Conservation (phyloP, 2,113 vertebrate species). For the Dissostichus mawsoni region DNA sequence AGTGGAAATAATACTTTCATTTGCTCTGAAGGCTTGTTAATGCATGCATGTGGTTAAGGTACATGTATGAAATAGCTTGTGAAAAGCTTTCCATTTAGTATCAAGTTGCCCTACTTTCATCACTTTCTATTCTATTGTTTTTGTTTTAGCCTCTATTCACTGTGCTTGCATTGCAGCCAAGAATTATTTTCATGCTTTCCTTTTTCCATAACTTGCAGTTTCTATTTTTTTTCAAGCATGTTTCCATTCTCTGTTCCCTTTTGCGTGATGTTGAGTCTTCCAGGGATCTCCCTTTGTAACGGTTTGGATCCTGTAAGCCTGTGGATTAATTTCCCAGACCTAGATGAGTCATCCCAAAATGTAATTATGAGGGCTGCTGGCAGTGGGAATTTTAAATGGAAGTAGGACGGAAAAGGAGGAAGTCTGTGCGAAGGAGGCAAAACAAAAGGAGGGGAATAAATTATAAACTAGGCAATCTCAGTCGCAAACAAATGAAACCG, state of each 20-base stretch:
- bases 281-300: constrained; percentile 10
- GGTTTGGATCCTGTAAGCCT: constrained; percentile 33
- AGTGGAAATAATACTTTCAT: constrained; percentile 27
- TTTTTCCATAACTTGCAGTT: constrained; percentile 29
- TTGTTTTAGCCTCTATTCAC: not conserved
- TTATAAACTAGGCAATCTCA: constrained; percentile 31
- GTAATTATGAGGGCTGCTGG: constrained; percentile 4
- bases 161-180: not conserved
- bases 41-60: constrained; percentile 19
- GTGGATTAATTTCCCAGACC: constrained; percentile 18
- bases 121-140: not conserved
- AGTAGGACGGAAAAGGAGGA: not conserved
- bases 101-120: constrained; percentile 16
- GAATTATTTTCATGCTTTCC: not conserved
- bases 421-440: constrained; percentile 1
- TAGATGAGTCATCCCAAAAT: constrained; percentile 59
- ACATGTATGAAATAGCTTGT: not conserved
- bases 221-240: not conserved
- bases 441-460: constrained; percentile 34
- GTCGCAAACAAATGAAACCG: constrained; percentile 21
- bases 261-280: not conserved
- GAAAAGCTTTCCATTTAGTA: not conserved
- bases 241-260: constrained; percentile 3
- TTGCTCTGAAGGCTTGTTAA: constrained; percentile 12
- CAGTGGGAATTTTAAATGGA: constrained; percentile 25